Percentiles rank a stretch among this genome's conserved stretches.
Conservation (phyloP, 2,797 vertebrate species). For the Falco novaeseelandiae region DNA sequence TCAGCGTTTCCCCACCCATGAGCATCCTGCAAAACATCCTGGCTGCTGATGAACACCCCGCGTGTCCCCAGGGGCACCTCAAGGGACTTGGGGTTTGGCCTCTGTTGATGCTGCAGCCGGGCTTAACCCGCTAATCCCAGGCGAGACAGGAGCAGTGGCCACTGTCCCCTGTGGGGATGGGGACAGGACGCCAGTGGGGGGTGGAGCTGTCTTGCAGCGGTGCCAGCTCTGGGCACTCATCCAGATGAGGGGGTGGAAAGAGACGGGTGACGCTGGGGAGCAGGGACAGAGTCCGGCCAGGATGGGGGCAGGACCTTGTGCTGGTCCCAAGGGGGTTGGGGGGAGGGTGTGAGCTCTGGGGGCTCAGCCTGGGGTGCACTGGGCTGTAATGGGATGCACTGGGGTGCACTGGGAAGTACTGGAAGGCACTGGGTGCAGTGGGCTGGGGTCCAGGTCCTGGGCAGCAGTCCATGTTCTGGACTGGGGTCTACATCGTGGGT, state of each 20-base stretch:
- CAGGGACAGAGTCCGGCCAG: fast-evolving
- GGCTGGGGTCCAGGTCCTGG: fast-evolving
- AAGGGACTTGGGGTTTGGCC: fast-evolving
- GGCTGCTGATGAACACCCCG: neutral
- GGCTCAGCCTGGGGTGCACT: fast-evolving
- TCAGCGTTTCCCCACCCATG: neutral
- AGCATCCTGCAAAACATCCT: neutral
- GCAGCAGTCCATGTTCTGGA: too few relatives aligned
- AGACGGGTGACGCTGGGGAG: fast-evolving
- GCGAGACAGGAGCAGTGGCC: neutral
- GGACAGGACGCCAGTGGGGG: neutral
- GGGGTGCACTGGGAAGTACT: neutral
- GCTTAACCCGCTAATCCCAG: constrained; percentile 22
- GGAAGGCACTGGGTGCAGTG: neutral
- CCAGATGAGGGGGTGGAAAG: neutral
- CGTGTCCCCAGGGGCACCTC: neutral
- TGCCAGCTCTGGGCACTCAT: neutral
- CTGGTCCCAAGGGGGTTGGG: neutral
- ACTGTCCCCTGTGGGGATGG: neutral
- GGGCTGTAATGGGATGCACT: neutral
- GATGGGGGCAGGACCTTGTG: neutral
- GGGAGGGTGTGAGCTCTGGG: neutral
- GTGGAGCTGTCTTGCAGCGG: neutral
- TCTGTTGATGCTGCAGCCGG: neutral
- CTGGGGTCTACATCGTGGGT: neutral